These are phyloP conservation scores for Drosophila bocqueti DNA, from an alignment of 1,140 invertebrate genomes.

Conservation along the genomic window DNA sequence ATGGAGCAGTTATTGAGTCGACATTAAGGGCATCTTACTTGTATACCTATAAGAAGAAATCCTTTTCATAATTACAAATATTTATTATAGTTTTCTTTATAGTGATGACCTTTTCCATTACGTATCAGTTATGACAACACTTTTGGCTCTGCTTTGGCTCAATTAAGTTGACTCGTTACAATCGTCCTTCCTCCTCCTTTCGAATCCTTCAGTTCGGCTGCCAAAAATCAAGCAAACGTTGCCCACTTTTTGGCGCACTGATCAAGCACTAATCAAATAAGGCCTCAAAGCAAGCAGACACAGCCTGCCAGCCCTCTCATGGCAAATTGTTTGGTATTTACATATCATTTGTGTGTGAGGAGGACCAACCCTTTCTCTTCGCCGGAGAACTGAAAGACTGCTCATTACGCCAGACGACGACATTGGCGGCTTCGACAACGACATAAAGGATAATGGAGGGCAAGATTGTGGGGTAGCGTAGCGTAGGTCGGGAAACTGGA, in stretches of 20 bases:
- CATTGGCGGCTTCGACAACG: constrained; percentile 12
- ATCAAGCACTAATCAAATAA: constrained; percentile 74
- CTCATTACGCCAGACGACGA: constrained; percentile 48
- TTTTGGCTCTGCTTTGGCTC: constrained; percentile 16
- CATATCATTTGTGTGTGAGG: constrained; percentile 76
- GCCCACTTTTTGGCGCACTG: constrained; percentile 65
- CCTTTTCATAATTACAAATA: not conserved
- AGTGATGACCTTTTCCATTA: constrained; percentile 1
- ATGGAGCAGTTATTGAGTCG: constrained; percentile 18
- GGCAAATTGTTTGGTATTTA: constrained; percentile 79
- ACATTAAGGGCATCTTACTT: not conserved
- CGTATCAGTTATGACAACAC: constrained; percentile 20
- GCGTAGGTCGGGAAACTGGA: constrained; percentile 4
- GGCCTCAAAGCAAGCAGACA: constrained; percentile 20
- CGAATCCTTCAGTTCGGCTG: constrained; percentile 14
- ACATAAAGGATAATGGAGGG: constrained; percentile 1
- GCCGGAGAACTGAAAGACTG: constrained; percentile 15
- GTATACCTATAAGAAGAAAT: not conserved
- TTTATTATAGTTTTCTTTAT: not conserved
- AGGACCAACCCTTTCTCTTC: constrained; percentile 20
- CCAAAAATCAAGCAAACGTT: constrained; percentile 35
- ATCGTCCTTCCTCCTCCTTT: not conserved
- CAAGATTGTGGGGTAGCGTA: constrained; percentile 17
- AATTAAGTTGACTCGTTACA: constrained; percentile 39
- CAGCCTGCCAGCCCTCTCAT: constrained; percentile 27